Conservation (phyloP, 1,140 invertebrate species). For the Aphaenogaster rudis region DNA sequence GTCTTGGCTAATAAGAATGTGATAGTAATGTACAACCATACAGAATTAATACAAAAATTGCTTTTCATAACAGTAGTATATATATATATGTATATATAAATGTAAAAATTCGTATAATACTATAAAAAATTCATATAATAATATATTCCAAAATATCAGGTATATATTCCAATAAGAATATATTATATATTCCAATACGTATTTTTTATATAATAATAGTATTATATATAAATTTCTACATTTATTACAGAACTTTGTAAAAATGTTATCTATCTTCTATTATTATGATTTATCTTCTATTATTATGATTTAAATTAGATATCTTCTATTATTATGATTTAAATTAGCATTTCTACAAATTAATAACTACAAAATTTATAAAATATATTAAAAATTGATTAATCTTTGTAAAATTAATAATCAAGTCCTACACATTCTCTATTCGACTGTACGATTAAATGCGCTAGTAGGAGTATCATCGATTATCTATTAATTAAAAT, state of each 20-base stretch:
- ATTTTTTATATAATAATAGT: not conserved
- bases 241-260: not conserved
- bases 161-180: too few relatives aligned
- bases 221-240: not conserved
- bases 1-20: not conserved
- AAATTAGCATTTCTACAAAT: not conserved
- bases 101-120: too few relatives aligned
- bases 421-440: not conserved
- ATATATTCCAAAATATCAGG: too few relatives aligned
- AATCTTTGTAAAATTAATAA: not conserved
- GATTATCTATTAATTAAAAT: constrained; percentile 8
- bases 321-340: not conserved
- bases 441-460: not conserved
- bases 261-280: not conserved
- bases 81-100: too few relatives aligned
- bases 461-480: not conserved
- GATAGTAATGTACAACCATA: not conserved
- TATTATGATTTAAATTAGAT: not conserved
- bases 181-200: not conserved
- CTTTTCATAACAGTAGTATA: not conserved
- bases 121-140: too few relatives aligned
- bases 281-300: not conserved
- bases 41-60: not conserved
- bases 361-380: not conserved
- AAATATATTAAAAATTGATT: not conserved